Conservation (phyloP, 1,140 invertebrate species). For the Drosophila nigromelanica region DNA sequence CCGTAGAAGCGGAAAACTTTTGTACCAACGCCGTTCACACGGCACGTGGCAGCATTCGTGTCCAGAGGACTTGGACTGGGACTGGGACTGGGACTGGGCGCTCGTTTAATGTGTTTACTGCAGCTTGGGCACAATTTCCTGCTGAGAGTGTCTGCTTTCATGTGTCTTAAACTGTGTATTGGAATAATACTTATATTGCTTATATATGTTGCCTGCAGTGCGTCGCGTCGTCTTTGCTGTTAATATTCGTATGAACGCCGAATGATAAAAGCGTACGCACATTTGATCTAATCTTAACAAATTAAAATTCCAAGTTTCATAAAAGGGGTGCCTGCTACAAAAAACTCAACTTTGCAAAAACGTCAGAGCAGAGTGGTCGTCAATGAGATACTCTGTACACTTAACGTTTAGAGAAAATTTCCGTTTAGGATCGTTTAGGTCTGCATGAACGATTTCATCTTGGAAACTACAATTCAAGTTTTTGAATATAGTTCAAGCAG, state of each 20-base stretch:
- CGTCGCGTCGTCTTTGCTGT: not conserved
- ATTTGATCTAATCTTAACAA: slow-evolving; percentile 62
- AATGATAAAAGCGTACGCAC: slow-evolving; percentile 11
- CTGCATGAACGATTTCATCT: too few species aligned
- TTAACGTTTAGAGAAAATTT: too few species aligned
- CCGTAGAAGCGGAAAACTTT: slow-evolving; percentile 19
- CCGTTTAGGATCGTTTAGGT: too few species aligned
- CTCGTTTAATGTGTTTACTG: too few species aligned
- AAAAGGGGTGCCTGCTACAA: slow-evolving; percentile 10
- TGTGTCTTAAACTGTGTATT: slow-evolving; percentile 11
- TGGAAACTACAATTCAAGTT: too few species aligned
- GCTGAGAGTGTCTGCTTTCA: slow-evolving; percentile 48
- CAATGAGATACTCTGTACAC: not conserved
- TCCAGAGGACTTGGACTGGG: slow-evolving; percentile 31
- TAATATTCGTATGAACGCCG: slow-evolving; percentile 19
- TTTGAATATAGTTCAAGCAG: too few species aligned
- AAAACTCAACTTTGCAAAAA: not conserved
- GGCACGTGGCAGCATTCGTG: slow-evolving; percentile 40
- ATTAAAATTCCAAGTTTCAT: slow-evolving; percentile 51
- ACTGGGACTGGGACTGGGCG: slow-evolving; percentile 20
- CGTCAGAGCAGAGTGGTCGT: not conserved
- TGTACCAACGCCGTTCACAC: slow-evolving; percentile 4
- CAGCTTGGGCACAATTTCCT: slow-evolving; percentile 46
- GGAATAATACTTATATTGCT: slow-evolving; percentile 29
- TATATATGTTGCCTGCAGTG: not conserved